These are phyloP conservation scores for Papilio glaucus DNA, from an alignment of 1,140 invertebrate genomes.

Conservation along the genomic window DNA sequence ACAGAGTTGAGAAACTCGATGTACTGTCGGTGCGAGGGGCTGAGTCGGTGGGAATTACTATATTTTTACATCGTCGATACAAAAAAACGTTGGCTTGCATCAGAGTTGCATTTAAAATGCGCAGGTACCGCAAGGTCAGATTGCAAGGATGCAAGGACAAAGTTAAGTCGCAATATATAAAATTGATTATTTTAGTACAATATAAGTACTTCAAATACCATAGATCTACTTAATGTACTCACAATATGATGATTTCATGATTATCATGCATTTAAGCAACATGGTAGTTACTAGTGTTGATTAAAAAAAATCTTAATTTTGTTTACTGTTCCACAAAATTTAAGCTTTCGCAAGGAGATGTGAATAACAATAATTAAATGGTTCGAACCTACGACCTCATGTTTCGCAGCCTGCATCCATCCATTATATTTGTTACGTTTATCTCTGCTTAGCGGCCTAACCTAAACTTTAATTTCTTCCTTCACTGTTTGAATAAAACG, in stretches of 20 bases:
- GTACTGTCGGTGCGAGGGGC: neutral
- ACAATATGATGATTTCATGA: no score
- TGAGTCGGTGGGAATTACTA: constrained; percentile 7
- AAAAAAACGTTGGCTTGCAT: constrained; percentile 25
- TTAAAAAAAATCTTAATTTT: no score
- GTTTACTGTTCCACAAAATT: no score
- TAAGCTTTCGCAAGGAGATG: no score
- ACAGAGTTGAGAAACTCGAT: constrained; percentile 2
- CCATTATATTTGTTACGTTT: no score
- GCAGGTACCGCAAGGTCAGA: constrained; percentile 21
- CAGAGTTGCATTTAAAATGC: constrained; percentile 25
- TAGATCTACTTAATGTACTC: neutral
- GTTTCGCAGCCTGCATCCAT: no score
- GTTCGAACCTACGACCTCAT: no score
- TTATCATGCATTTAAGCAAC: no score
- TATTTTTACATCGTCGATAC: constrained; percentile 18
- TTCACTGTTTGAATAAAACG: neutral
- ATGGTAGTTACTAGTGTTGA: no score
- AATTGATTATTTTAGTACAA: constrained; percentile 11
- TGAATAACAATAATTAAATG: no score
- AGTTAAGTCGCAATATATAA: constrained; percentile 2
- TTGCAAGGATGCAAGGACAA: constrained; percentile 24
- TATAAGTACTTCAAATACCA: neutral
- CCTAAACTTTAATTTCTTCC: neutral
- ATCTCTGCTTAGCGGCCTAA: no score